Evolutionary conservation across 2,888 invertebrate genomes (phyloP), one percentile per base, ranked within the genome.

Genomic region (Glyphotaelius pellucidus): DNA sequence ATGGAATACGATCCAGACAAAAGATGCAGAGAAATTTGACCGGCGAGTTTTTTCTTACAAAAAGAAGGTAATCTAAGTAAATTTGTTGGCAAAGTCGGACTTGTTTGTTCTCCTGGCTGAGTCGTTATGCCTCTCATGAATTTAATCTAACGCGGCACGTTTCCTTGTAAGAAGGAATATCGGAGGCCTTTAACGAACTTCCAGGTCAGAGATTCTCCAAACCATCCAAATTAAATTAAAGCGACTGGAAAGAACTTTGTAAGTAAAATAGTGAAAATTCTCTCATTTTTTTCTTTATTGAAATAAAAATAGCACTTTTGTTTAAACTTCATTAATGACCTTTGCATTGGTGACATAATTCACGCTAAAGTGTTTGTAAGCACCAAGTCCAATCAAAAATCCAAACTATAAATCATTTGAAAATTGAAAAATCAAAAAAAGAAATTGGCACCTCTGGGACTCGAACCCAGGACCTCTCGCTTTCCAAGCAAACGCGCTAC

Each of bases 91-190:
- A 67, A 67, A 67, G 25, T 67, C 67, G 25, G 67, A 67, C 7
- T 67, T 67, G 67, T 67, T 67, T 67, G 67, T 67, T 67, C 67
- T 4, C 67, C 25, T 67, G 67, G 67, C 67, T 83, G 83, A 35
- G 83, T 35, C 83, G 83, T 83, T 83, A 35, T 35, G 83, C 83
- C 35, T 83, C 83, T 83, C 32, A 83, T 83, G 83, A 83, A 83
- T 35, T 35, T 83, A 83, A 83, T 83, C 83, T 83, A 83, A 83
- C 19, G 83, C 83, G 25, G 83, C 83, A 83, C 83, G 83, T 83
- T 83, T 32, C 25, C 83, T 83, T 83, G 19, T 83, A 25, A 35
- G 83, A 83, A 31, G 32, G 83, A 83, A 38, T 83, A 35, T 83
- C 35, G 35, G 83, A 35, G 19, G 25, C 35, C 7, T 83, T 83